Evolutionary conservation across 2,888 invertebrate species (phyloP), one percentile per base, ranked within the genome.

Genomic region (Pristionchus japonicus): DNA sequence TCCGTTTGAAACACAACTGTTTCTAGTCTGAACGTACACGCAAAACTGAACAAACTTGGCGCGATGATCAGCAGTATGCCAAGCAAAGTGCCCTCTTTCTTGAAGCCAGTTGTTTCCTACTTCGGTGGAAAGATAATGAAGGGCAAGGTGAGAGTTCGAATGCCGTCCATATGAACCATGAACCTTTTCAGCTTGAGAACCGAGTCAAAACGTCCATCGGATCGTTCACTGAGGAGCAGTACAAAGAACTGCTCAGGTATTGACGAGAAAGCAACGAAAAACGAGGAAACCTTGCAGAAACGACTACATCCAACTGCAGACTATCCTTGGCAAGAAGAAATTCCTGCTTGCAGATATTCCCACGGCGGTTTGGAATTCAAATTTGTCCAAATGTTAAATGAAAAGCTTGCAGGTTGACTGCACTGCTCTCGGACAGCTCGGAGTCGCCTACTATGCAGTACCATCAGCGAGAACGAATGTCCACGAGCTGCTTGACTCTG

Each of bases 401-500:
- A n/a, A n/a, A n/a, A n/a, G n/a, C n/a, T 34, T 20, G 23, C 6
- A 83, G 82, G 82, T 83, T 52, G 82, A 83, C 34, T 83, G 82
- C 52, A 83, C 82, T 52, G 82, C 34, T 17, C 34, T 83, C 49
- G 82, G 82, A 0, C 82, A 83, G 37, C 34, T 83, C 17, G 82
- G 82, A 13, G 77, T 77, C 43, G 40, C 77, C 0, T n/a, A 34
- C 52, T 83, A 31, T 27, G 82, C 52, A 7, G 17, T 82, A 3
- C 82, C 82, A 9, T 1, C 27, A 1, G 82, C 31, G 9, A 49
- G 82, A 49, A 83, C 49, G 13, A 23, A 0, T n/a, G 34, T 83
- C 1, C 34, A 52, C 23, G 82, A 52, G 1, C 52, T 83, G 0
- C 49, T 83, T 23, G 82, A 83, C 13, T 83, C 82, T 1, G 31